A percentile compares a stretch with the other conserved stretches of the same genome.
Evolutionary conservation across 2,888 invertebrate species (phyloP).

Genomic region (Ormyrus nitidulus): DNA sequence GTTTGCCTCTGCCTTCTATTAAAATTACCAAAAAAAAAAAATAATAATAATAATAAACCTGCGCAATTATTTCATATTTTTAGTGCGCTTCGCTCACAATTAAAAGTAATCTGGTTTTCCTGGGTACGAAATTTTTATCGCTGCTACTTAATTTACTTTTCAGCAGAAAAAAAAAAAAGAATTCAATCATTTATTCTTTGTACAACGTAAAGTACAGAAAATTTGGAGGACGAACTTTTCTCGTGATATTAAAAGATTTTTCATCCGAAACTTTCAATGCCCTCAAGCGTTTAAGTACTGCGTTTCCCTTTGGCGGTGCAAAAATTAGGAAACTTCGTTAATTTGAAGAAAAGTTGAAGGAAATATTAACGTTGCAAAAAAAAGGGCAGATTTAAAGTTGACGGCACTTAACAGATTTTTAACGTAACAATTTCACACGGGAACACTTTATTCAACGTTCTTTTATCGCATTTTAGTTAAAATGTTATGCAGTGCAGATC

Average conservation of each 20-base stretch:
- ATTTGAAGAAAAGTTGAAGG: constrained; percentile 26
- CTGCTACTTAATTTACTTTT: too few relatives aligned
- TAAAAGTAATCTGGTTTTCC: too few relatives aligned
- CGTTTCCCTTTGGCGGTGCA: constrained; percentile 29
- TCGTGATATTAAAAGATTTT: constrained; percentile 45
- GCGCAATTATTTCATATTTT: too few relatives aligned
- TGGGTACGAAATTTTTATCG: too few relatives aligned
- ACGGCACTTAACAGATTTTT: too few relatives aligned
- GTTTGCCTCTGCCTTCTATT: not conserved
- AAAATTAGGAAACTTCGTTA: constrained; percentile 49
- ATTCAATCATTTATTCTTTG: constrained; percentile 29
- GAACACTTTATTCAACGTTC: too few relatives aligned
- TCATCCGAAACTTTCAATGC: constrained; percentile 44
- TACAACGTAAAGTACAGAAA: constrained; percentile 27
- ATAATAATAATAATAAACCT: too few relatives aligned
- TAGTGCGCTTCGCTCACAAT: too few relatives aligned
- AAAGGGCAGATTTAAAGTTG: not conserved
- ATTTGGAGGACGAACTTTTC: constrained; percentile 37
- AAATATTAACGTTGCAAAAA: constrained; percentile 4
- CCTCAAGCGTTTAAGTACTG: constrained; percentile 39
- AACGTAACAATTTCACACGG: too few relatives aligned
- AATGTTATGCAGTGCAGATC: too few relatives aligned
- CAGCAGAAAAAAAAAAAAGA: not conserved
- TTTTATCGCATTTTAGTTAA: too few relatives aligned
- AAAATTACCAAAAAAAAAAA: not conserved